These are phyloP conservation scores for Tetranychus piercei DNA, from an alignment of 2,888 invertebrate species.

Conservation along the genomic window DNA sequence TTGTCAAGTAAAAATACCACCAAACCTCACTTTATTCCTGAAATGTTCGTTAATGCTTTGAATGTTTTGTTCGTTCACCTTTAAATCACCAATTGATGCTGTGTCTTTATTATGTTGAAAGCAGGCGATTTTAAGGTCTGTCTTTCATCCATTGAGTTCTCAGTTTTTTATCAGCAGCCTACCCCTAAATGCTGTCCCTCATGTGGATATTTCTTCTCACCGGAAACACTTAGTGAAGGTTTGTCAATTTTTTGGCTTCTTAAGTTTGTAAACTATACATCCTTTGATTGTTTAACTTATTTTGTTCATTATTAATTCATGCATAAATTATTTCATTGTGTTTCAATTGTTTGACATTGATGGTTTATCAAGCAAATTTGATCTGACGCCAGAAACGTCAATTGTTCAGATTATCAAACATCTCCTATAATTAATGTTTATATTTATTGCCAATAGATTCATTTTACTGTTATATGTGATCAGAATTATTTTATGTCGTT, in stretches of 20 bases:
- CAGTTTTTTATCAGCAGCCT: constrained; percentile 13
- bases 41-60: not conserved
- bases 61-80: not conserved
- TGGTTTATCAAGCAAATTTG: not conserved
- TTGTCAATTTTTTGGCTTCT: not conserved
- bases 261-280: no score
- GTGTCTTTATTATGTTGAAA: constrained; percentile 1
- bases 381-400: not conserved
- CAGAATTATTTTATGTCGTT: no score
- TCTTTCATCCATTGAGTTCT: constrained; percentile 16
- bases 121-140: constrained; percentile 11
- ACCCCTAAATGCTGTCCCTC: constrained; percentile 13
- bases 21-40: no score
- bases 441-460: not conserved
- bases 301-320: not conserved
- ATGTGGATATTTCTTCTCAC: constrained; percentile 13
- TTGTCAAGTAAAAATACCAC: no score
- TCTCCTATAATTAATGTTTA: not conserved
- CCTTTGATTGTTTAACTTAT: not conserved
- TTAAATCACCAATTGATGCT: not conserved
- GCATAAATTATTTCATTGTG: not conserved
- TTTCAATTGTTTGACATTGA: not conserved
- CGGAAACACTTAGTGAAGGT: constrained; percentile 14
- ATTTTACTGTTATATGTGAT: not conserved
- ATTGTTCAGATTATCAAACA: not conserved